Conservation (phyloP, 2,888 invertebrate genomes). For the Xestia ashworthii region DNA sequence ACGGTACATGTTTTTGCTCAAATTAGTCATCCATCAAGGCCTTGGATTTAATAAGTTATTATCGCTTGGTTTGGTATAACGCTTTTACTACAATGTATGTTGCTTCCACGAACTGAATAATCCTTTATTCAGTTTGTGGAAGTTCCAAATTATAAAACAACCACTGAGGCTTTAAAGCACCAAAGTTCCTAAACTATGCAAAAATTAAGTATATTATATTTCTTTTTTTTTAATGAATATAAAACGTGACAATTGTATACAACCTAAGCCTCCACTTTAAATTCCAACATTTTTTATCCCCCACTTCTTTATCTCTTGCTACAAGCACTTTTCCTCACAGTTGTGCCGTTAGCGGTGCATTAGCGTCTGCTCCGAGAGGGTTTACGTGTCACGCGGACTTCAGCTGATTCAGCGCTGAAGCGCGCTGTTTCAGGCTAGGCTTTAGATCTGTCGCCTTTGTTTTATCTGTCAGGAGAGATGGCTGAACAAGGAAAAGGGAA, state of each 20-base stretch:
- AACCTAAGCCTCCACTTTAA: background rate
- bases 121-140: too few species aligned
- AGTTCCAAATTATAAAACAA: background rate
- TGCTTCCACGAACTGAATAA: background rate
- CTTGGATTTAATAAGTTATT: background rate
- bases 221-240: background rate
- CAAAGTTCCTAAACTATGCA: background rate
- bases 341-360: constrained; percentile 50
- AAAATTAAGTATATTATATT: background rate
- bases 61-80: background rate
- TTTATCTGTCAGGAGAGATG: background rate
- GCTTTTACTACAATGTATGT: background rate
- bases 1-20: background rate
- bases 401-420: constrained; percentile 38
- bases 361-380: constrained; percentile 44
- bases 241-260: background rate
- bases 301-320: background rate
- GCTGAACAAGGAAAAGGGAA: background rate
- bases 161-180: background rate
- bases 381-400: constrained; percentile 40
- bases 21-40: background rate
- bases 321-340: constrained; percentile 14
- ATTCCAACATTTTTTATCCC: background rate
- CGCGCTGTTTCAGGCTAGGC: background rate
- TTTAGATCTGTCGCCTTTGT: constrained; percentile 15